phyloP scores from a whole-genome alignment of 53 echinoderm and acorn worm species.

The Holothuria scabra region DNA sequence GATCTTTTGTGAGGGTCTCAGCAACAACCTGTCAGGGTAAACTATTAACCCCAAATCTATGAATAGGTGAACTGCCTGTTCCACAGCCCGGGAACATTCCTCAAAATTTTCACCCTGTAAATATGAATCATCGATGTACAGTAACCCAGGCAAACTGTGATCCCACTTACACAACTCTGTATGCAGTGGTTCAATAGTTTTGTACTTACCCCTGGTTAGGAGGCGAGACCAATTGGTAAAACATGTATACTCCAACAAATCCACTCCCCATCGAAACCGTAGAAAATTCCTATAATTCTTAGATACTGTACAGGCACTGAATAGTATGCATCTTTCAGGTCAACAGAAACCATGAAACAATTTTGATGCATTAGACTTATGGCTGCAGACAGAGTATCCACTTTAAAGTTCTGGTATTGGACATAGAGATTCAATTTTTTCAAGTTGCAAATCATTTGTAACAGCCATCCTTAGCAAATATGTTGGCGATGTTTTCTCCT shows the following conservation, averaged over 20 bases:
- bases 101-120: constrained; percentile 39
- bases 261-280: constrained; percentile 42
- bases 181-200: constrained; percentile 56
- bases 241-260: no score
- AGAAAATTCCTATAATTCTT: constrained; percentile 24
- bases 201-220: constrained; percentile 53
- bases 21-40: constrained; percentile 46
- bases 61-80: constrained; percentile 2
- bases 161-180: constrained; percentile 15
- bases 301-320: constrained; percentile 54
- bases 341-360: constrained; percentile 58
- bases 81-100: constrained; percentile 13
- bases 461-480: no score
- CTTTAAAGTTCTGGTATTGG: constrained; percentile 22
- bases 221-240: constrained; percentile 55
- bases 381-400: constrained; percentile 57
- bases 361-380: constrained; percentile 44
- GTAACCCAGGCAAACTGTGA: constrained; percentile 31
- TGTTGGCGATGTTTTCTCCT: no score
- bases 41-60: no score
- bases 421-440: no score
- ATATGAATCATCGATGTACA: constrained; percentile 57
- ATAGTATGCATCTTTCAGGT: constrained; percentile 68
- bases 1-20: constrained; percentile 31
- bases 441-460: no score